Base-by-base conservation (phyloP, 37 sponge, comb jelly and placozoan species). In the Aphrocallistes beatrix region DNA sequence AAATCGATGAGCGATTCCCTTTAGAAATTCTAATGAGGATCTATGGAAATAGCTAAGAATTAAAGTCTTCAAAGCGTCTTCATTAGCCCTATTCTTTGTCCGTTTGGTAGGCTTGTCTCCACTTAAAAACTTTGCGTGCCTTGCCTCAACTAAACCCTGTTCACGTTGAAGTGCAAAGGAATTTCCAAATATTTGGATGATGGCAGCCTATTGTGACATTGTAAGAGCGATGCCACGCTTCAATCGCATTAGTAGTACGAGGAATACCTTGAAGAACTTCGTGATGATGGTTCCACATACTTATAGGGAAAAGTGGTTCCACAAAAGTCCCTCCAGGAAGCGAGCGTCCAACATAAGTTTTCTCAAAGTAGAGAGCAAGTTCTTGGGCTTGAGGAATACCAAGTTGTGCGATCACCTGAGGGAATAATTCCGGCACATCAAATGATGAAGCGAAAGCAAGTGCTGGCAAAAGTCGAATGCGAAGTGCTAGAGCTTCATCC, bases 151-250 rank as follows among this genome's bases (percentile, higher is more conserved):
- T 30, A 60, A 60, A 25, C 75, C 75, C n/a, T 60, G 75, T 60
- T 60, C 75, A 25, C 75, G 75, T 60, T 30, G 10, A 30, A 60
- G 10, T 60, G 75, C 75, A 30, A 60, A 60, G 10, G 28, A 19
- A 60, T 60, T 60, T 60, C 75, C 75, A 60, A 25, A 60, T 60
- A 60, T 60, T 60, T 30, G 75, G 75, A 60, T 60, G 75, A 30
- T 60, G 75, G 21, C 75, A 60, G n/a, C 75, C 75, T 25, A 60
- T 60, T 3, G 75, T 60, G n/a, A 13, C 75, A 60, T 60, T 60
- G n/a, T 60, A 60, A 30, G 75, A 19, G 10, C 75, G 10, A 30
- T 60, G 75, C 75, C 75, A 60, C n/a, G 75, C 75, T 60, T 60
- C 75, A 25, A 60, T 30, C 10, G 75, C 75, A 60, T 60, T 60